Evolutionary conservation across 2,888 invertebrate genomes (phyloP), one percentile per base, ranked within the genome.

Genomic region (Bursaphelenchus okinawaensis): DNA sequence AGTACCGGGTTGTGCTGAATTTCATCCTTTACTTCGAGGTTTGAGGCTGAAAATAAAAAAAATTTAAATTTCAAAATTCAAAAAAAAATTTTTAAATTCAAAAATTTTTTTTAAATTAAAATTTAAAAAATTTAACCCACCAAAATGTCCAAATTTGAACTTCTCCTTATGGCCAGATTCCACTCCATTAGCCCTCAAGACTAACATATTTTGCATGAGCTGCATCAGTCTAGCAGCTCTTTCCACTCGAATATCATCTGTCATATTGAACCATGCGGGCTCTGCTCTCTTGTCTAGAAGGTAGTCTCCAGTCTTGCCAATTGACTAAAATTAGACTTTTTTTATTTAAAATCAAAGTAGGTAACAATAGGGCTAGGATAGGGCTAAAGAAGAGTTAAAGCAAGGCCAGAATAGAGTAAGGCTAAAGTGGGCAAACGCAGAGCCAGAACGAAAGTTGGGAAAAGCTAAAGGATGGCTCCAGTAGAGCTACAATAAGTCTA

Each of bases 251-350:
- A 50, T 29, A 0, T 61, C 52, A 16, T 60, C 27, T 7, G 69
- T 63, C 23, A 78, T 55, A 27, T 72, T 69, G 27, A 66, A 66
- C 78, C 78, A 78, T 6, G 75, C 74, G 3, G 58, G 54, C 0
- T 62, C 66, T 1, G 72, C 73, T 8, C 51, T 23, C 0, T 63
- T 31, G 0, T 69, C 68, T 7, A 78, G 57, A 0, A 78, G 64
- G 40, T 75, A 70, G 61, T 78, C 77, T 2, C 78, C 77, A 6
- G 74, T 69, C 4, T 67, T 66, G 1, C 78, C 78, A 20, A 78
- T 68, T 23, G 69, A 69, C 68, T 75, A 58, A 52, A 68, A 65
- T 16, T 26, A 55, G 54, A 40, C 19, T 28, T 8, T 22, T 16
- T 16, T 40, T 61, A 27, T 3, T 27, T 20, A 50, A 19, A 64